Evolutionary conservation across 2,888 invertebrate species (phyloP).

Genomic region (Parochlus steinenii): DNA sequence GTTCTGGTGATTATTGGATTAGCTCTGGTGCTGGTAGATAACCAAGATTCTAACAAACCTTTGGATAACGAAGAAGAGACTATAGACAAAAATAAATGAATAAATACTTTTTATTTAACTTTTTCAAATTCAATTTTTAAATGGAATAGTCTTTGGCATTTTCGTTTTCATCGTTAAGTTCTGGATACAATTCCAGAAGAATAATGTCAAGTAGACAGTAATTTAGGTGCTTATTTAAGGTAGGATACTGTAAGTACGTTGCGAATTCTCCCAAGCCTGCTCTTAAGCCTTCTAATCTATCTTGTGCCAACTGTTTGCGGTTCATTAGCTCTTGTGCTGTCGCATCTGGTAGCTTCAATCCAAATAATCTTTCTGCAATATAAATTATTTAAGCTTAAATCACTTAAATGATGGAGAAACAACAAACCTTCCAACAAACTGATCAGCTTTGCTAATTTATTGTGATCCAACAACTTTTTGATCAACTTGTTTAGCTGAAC

Average conservation of each 20-base stretch:
- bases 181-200: constrained; percentile 60
- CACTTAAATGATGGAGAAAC: not conserved
- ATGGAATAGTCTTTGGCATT: constrained; percentile 14
- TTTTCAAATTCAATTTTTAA: not conserved
- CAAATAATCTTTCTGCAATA: constrained; percentile 22
- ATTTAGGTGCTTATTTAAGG: constrained; percentile 50
- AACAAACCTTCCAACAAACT: not conserved
- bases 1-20: constrained; percentile 6
- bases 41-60: too few species aligned
- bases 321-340: constrained; percentile 24
- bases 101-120: not conserved
- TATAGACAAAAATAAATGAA: constrained; percentile 2
- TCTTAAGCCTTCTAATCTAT: constrained; percentile 25
- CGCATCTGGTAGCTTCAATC: constrained; percentile 19
- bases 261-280: constrained; percentile 32
- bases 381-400: constrained; percentile 1
- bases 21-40: constrained; percentile 2
- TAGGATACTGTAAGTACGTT: constrained; percentile 35
- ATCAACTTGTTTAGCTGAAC: not conserved
- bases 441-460: constrained; percentile 21
- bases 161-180: constrained; percentile 33
- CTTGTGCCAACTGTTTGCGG: constrained; percentile 29
- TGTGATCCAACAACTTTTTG: constrained; percentile 35
- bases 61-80: not conserved
- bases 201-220: constrained; percentile 66